phyloP scores from a whole-genome alignment of 2,113 vertebrate genomes.

The Bungarus multicinctus region DNA sequence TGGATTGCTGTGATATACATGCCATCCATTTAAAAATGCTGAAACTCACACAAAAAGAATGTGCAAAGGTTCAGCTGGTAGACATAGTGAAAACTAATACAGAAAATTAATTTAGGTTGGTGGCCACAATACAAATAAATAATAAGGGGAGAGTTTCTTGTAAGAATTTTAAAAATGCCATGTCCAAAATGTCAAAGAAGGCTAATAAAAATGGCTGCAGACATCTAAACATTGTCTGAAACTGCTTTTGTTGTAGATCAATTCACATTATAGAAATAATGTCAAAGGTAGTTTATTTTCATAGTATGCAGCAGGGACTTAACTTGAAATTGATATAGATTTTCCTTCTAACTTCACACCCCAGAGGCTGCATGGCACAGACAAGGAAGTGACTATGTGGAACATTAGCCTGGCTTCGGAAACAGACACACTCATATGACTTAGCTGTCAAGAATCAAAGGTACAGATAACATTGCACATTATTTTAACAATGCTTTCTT shows the following conservation, averaged over 20 bases:
- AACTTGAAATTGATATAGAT: slow-evolving; percentile 35
- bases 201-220: slow-evolving; percentile 19
- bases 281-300: slow-evolving; percentile 36
- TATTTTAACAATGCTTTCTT: background rate
- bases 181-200: slow-evolving; percentile 9
- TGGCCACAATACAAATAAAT: background rate
- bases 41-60: background rate
- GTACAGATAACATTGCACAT: background rate
- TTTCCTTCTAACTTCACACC: slow-evolving; percentile 22
- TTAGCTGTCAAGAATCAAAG: slow-evolving; percentile 10
- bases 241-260: slow-evolving; percentile 37
- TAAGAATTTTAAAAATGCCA: background rate
- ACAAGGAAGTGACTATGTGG: slow-evolving; percentile 7
- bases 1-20: background rate
- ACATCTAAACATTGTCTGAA: slow-evolving; percentile 16
- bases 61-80: background rate
- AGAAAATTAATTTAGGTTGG: background rate
- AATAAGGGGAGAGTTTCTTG: background rate
- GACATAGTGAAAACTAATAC: background rate
- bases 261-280: slow-evolving; percentile 38
- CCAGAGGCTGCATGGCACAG: slow-evolving; percentile 16
- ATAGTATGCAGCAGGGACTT: slow-evolving; percentile 31
- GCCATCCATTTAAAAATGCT: background rate
- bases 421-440: background rate
- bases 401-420: slow-evolving; percentile 1